Evolutionary conservation across 2,888 invertebrate genomes (phyloP).

Genomic region (Caenorhabditis japonica): DNA sequence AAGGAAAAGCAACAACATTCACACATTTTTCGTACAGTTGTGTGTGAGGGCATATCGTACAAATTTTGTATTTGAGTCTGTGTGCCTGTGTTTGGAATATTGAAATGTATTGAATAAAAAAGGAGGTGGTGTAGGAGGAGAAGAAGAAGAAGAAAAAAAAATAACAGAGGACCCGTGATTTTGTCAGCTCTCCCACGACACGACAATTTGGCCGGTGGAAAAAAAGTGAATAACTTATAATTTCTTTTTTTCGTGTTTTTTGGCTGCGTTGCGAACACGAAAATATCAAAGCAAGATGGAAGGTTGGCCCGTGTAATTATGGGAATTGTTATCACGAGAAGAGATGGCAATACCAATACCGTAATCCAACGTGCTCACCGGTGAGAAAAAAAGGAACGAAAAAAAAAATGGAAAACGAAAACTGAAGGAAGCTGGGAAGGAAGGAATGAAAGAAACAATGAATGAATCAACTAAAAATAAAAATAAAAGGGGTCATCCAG

Average conservation of each 20-base stretch:
- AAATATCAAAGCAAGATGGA: too few species aligned
- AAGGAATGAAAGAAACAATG: not conserved
- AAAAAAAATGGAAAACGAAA: slow-evolving; percentile 3
- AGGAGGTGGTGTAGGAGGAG: too few species aligned
- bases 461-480: slow-evolving; percentile 4
- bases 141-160: too few species aligned
- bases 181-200: slow-evolving; percentile 13
- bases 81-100: not conserved
- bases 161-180: not conserved
- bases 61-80: not conserved
- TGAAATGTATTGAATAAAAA: too few species aligned
- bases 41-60: slow-evolving; percentile 7
- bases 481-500: too few species aligned
- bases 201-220: slow-evolving; percentile 6
- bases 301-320: slow-evolving; percentile 29
- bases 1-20: not conserved
- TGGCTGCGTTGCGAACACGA: slow-evolving; percentile 1
- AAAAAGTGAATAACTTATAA: slow-evolving; percentile 39
- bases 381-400: not conserved
- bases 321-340: slow-evolving; percentile 30
- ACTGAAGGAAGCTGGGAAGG: too few species aligned
- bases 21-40: slow-evolving; percentile 13
- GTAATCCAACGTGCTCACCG: slow-evolving; percentile 5
- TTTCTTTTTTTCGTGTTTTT: slow-evolving; percentile 29
- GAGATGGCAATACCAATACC: not conserved